Evolutionary conservation across 2,113 vertebrate genomes (phyloP).

Genomic region (Okapia johnstoni): DNA sequence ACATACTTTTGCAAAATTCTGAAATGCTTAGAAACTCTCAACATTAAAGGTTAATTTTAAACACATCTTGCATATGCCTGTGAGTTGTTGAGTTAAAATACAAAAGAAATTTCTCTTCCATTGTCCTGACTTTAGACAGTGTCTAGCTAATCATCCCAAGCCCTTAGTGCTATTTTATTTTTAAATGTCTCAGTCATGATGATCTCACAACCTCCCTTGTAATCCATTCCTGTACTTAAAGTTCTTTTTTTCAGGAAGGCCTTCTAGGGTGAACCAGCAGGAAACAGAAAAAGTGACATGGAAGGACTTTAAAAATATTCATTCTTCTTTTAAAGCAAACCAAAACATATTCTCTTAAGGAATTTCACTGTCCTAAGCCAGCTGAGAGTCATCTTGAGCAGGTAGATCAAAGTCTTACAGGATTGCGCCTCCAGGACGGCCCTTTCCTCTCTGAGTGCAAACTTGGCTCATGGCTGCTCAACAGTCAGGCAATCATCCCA

Average conservation of each 20-base stretch:
- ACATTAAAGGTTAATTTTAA: not conserved
- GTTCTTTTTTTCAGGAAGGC: not conserved
- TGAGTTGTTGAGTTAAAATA: not conserved
- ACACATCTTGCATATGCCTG: not conserved
- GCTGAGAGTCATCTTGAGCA: not conserved
- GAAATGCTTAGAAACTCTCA: not conserved
- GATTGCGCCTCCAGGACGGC: not conserved
- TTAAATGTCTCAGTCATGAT: not conserved
- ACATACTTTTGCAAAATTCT: not conserved
- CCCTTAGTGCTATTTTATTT: not conserved
- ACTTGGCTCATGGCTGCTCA: not conserved
- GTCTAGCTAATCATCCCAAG: not conserved
- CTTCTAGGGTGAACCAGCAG: not conserved
- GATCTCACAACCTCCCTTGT: not conserved
- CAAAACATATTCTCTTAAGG: not conserved
- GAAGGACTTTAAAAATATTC: conserved; percentile 10
- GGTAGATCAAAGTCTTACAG: not conserved
- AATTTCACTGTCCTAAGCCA: not conserved
- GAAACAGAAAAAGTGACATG: not conserved
- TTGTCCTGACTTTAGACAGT: not conserved
- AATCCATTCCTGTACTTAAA: not conserved
- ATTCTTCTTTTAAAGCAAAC: not conserved
- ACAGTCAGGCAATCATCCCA: not conserved
- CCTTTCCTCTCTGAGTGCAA: not conserved
- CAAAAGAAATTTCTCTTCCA: not conserved